phyloP scores from a whole-genome alignment of 2,888 invertebrate genomes.

The Pocota personata region DNA sequence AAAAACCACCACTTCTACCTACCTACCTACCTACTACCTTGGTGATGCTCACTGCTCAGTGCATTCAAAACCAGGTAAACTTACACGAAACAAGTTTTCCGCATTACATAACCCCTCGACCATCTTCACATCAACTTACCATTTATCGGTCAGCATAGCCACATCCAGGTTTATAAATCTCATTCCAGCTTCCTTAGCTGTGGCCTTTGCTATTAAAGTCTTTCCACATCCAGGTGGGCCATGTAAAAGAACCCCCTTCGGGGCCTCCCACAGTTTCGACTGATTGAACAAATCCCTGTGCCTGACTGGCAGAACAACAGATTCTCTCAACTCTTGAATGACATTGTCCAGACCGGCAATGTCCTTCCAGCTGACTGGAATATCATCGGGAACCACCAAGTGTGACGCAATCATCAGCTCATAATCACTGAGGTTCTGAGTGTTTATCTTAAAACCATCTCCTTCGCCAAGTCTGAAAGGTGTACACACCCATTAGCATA shows the following conservation, averaged over 20 bases:
- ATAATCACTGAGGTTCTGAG: conserved; percentile 91
- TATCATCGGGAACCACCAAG: conserved; percentile 92
- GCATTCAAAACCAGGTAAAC: too few relatives aligned
- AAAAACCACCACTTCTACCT: too few relatives aligned
- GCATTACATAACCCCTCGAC: conserved; percentile 57
- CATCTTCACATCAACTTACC: conserved; percentile 83
- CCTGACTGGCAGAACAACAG: conserved; percentile 95
- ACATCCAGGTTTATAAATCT: conserved; percentile 96
- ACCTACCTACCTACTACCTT: too few relatives aligned
- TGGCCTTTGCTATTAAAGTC: conserved; percentile 98
- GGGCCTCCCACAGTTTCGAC: conserved; percentile 93
- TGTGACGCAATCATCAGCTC: conserved; percentile 97
- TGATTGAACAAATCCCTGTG: conserved; percentile 91
- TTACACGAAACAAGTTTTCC: too few relatives aligned
- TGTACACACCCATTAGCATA: not conserved
- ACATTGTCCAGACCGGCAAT: conserved; percentile 94
- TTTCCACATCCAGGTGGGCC: conserved; percentile 99
- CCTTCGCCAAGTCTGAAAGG: conserved; percentile 85
- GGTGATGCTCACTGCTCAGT: too few relatives aligned
- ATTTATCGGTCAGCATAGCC: conserved; percentile 96
- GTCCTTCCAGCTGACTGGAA: conserved; percentile 90
- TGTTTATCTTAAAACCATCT: conserved; percentile 84
- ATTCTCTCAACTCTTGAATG: conserved; percentile 93
- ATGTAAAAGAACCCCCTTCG: conserved; percentile 96
- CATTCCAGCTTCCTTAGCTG: conserved; percentile 94